A percentile compares a stretch with the other conserved stretches of the same genome.
phyloP scores from a whole-genome alignment of 1,140 invertebrate species.

The Leptopilina clavipes region DNA sequence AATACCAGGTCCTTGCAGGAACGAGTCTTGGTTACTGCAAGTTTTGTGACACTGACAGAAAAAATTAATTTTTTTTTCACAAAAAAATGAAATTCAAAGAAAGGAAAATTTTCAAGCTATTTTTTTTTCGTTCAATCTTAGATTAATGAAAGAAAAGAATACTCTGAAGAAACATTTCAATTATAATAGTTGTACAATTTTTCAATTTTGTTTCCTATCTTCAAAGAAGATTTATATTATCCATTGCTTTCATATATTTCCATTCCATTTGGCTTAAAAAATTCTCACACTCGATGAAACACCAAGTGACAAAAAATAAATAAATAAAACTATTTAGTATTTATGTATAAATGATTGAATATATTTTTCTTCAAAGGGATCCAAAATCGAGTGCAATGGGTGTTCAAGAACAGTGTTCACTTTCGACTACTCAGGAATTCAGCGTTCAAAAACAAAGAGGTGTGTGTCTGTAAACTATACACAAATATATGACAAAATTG shows the following conservation, averaged over 20 bases:
- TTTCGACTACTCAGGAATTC: constrained; percentile 62
- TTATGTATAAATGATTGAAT: too few relatives aligned
- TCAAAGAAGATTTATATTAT: neutral
- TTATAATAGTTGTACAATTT: neutral
- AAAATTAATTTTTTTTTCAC: neutral
- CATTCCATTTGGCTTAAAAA: neutral
- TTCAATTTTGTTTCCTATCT: neutral
- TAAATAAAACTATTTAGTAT: neutral
- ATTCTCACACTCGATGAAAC: constrained; percentile 21
- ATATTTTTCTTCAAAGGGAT: constrained; percentile 42
- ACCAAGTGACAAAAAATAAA: neutral
- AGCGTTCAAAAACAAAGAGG: constrained; percentile 59
- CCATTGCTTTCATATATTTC: neutral
- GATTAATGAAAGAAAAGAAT: neutral
- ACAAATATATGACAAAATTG: neutral
- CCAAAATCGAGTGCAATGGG: constrained; percentile 66
- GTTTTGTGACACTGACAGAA: too few relatives aligned
- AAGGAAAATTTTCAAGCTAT: neutral
- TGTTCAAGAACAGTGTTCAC: constrained; percentile 60
- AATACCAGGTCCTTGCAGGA: constrained; percentile 7
- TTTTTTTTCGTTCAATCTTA: neutral
- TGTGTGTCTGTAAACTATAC: constrained; percentile 43
- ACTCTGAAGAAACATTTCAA: constrained; percentile 5
- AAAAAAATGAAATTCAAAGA: constrained; percentile 9
- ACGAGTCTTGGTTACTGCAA: neutral